Conservation (phyloP, 2,888 invertebrate species). For the Stegophylla sp. region DNA sequence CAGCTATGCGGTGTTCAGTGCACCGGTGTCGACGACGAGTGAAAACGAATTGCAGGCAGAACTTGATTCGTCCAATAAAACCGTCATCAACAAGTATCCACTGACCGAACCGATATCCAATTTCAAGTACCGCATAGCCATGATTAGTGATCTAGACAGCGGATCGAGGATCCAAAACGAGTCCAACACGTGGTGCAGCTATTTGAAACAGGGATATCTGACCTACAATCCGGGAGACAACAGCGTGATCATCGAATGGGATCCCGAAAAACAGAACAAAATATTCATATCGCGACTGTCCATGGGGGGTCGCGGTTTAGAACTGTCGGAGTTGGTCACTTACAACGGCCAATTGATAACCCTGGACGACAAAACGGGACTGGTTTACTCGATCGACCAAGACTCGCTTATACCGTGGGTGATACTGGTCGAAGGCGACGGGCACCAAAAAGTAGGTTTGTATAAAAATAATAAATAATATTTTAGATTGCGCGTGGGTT, state of each 20-base stretch:
- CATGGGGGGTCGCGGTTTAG: constrained; percentile 83
- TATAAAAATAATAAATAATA: constrained; percentile 6
- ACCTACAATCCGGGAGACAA: constrained; percentile 72
- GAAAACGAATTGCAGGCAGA: background rate
- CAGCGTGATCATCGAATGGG: constrained; percentile 77
- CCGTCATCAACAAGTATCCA: constrained; percentile 83
- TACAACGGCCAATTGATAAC: constrained; percentile 88
- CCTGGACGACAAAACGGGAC: constrained; percentile 93
- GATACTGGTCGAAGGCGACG: constrained; percentile 88
- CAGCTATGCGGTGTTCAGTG: background rate
- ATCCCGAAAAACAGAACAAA: constrained; percentile 66
- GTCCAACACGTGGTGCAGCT: constrained; percentile 80
- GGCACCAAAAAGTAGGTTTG: constrained; percentile 71
- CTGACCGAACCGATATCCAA: constrained; percentile 74
- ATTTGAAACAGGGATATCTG: constrained; percentile 80
- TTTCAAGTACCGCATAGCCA: constrained; percentile 77
- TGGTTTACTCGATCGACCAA: constrained; percentile 77
- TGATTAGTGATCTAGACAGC: constrained; percentile 92
- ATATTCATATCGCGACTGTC: constrained; percentile 67
- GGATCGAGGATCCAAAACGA: constrained; percentile 77
- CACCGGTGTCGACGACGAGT: background rate
- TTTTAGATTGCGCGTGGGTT: no score
- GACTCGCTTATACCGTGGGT: constrained; percentile 77
- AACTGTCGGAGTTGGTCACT: constrained; percentile 89
- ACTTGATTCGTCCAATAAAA: no score